Evolutionary conservation across 1,140 invertebrate genomes (phyloP).

Genomic region (Panagrolaimus sp.): DNA sequence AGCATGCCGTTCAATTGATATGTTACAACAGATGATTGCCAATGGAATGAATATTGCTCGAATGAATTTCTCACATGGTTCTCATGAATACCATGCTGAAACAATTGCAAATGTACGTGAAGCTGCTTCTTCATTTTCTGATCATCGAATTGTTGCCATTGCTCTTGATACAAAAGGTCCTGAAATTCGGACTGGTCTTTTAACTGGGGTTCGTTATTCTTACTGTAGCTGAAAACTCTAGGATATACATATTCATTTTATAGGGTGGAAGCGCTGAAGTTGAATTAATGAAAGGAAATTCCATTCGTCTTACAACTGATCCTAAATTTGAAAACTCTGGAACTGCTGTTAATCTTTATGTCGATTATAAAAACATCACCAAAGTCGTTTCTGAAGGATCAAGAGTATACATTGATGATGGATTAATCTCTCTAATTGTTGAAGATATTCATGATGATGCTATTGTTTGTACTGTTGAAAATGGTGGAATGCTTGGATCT

Average conservation of each 20-base stretch:
- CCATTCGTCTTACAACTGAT: conserved; percentile 81
- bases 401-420: conserved; percentile 89
- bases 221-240: too few relatives aligned
- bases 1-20: conserved; percentile 74
- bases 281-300: conserved; percentile 76
- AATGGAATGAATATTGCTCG: conserved; percentile 96
- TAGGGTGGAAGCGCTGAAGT: conserved; percentile 78
- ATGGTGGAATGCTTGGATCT: conserved; percentile 89
- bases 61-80: conserved; percentile 94
- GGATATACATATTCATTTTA: too few relatives aligned
- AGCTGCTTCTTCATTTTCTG: conserved; percentile 59
- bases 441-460: conserved; percentile 60
- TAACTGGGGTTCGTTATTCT: conserved; percentile 58
- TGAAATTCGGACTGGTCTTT: conserved; percentile 64
- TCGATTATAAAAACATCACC: conserved; percentile 89
- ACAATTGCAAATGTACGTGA: conserved; percentile 63
- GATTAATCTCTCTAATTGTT: conserved; percentile 87
- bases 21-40: conserved; percentile 88
- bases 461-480: conserved; percentile 79
- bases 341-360: conserved; percentile 68
- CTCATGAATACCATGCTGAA: conserved; percentile 67
- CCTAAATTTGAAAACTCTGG: conserved; percentile 76
- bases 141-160: conserved; percentile 61
- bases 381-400: conserved; percentile 83
- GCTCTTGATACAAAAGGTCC: conserved; percentile 65